These are phyloP conservation scores for Conomelus anceps DNA, from an alignment of 2,888 invertebrate species.

Conservation along the genomic window DNA sequence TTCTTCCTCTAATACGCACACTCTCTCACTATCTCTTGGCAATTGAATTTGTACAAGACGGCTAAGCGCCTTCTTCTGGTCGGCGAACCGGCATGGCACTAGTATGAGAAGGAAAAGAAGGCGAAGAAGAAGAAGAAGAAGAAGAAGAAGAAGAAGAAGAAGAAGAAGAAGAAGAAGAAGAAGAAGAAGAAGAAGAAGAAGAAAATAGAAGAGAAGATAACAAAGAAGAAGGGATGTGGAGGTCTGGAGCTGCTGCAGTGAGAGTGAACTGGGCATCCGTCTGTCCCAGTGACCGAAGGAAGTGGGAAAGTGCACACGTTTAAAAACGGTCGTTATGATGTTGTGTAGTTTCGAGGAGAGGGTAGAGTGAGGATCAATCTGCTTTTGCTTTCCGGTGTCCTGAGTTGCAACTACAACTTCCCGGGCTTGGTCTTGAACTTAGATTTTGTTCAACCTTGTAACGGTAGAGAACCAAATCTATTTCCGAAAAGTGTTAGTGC, in stretches of 20 bases:
- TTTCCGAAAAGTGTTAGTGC: not conserved
- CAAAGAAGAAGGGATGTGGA: too few relatives aligned
- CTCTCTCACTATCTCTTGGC: not conserved
- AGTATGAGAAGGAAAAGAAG: not conserved
- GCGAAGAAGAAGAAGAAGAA: not conserved
- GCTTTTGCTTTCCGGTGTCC: not conserved
- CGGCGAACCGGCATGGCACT: too few relatives aligned
- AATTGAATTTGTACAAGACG: not conserved
- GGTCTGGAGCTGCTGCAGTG: not conserved
- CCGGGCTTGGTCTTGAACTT: constrained; percentile 5
- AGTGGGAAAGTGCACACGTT: not conserved
- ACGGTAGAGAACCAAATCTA: not conserved
- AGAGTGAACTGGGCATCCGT: not conserved
- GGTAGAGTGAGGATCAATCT: not conserved
- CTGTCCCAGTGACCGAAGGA: not conserved
- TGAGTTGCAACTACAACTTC: not conserved
- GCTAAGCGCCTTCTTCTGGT: not conserved
- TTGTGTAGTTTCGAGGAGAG: not conserved
- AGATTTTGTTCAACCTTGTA: constrained; percentile 2
- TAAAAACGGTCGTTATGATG: not conserved
- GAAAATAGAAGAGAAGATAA: too few relatives aligned
- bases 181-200: too few relatives aligned
- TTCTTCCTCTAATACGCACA: too few relatives aligned
- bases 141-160: too few relatives aligned
- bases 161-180: too few relatives aligned